phyloP scores from a whole-genome alignment of 2,888 invertebrate genomes.

The Nasonovia ribisnigri region DNA sequence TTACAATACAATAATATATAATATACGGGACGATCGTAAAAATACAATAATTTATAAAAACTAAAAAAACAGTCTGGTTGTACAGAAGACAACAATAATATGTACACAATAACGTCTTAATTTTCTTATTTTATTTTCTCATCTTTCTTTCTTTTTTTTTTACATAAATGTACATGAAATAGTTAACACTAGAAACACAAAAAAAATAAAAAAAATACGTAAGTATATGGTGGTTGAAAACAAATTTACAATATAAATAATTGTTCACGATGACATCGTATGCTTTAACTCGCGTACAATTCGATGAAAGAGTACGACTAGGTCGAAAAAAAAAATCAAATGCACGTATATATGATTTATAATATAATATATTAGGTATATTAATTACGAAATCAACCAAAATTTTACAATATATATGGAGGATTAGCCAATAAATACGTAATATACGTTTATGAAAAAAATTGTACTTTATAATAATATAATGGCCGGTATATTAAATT shows the following conservation, averaged over 20 bases:
- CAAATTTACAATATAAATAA: slow-evolving; percentile 31
- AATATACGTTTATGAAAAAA: background rate
- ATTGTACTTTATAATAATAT: background rate
- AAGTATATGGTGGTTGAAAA: background rate
- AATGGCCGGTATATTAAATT: background rate
- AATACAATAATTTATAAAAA: slow-evolving; percentile 62
- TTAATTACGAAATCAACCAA: background rate
- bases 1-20: background rate
- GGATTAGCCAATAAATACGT: background rate
- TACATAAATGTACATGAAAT: background rate
- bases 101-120: slow-evolving; percentile 36
- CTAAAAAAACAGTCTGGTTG: slow-evolving; percentile 63
- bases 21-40: slow-evolving; percentile 47
- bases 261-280: background rate
- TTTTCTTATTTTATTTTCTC: background rate
- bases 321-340: background rate
- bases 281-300: background rate
- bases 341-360: background rate
- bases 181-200: background rate
- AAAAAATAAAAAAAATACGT: background rate
- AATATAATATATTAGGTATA: background rate
- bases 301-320: background rate
- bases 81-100: slow-evolving; percentile 55
- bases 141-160: background rate
- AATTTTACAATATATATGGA: background rate